A percentile compares a stretch with the other conserved stretches of the same genome.
Conservation (phyloP, 1,140 invertebrate genomes). For the Drosophila ohnishii region DNA sequence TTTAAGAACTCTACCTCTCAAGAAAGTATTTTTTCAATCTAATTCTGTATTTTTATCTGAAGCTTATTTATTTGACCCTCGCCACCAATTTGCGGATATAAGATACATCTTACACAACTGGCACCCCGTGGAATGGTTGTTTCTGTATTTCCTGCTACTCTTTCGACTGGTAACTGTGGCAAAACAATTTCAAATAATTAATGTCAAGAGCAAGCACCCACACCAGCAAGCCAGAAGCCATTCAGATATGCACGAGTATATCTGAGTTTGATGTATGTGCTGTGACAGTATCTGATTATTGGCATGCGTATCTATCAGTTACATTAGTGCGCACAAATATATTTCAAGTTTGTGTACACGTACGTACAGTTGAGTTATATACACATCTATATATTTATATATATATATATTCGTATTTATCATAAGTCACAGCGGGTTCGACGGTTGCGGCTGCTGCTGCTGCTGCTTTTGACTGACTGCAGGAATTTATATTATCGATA, state of each 20-base stretch:
- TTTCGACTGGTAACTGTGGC: conserved; percentile 54
- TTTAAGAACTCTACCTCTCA: not conserved
- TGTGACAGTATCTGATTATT: conserved; percentile 61
- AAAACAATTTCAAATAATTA: conserved; percentile 73
- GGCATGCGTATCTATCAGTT: conserved; percentile 58
- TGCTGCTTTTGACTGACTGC: conserved; percentile 40
- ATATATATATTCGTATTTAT: conserved; percentile 49
- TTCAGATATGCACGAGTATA: conserved; percentile 29
- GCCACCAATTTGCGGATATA: conserved; percentile 4
- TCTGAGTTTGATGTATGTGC: conserved; percentile 39
- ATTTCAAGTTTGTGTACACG: conserved; percentile 26
- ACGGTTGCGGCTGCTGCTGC: conserved; percentile 23
- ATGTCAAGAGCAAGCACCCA: conserved; percentile 67
- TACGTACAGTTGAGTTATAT: conserved; percentile 3
- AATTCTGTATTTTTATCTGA: conserved; percentile 1
- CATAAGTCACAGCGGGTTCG: conserved; percentile 42
- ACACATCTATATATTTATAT: conserved; percentile 1
- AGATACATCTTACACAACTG: conserved; percentile 7
- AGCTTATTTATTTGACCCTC: conserved; percentile 14
- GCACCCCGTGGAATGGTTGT: not conserved
- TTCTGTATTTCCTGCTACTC: conserved; percentile 22
- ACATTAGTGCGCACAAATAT: conserved; percentile 51
- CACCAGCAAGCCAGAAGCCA: not conserved
- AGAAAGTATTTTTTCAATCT: not conserved
- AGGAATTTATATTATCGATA: conserved; percentile 79